Base-by-base conservation (phyloP, 2,113 vertebrate species). In the Chloebia gouldiae region DNA sequence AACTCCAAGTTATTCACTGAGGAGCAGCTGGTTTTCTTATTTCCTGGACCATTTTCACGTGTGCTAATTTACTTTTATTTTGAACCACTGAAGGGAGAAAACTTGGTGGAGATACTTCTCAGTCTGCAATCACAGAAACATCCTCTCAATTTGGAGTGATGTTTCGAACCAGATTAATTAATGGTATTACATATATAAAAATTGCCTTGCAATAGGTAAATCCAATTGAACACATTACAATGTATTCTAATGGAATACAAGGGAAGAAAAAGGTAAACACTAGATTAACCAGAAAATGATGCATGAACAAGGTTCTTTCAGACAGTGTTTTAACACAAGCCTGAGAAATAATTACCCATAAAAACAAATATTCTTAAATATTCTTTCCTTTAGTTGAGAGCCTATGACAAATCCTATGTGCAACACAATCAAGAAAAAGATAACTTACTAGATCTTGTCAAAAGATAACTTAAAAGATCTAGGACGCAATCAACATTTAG, bases 111-210 rank as follows among this genome's bases (percentile, higher is more conserved):
- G 63, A 66, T 77, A 60, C 65, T 72, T 71, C 60, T 70, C 54
- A 56, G 77, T 25, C 69, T 86, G 80, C 72, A 92, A 89, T 73
- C 82, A 83, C 49, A 87, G 73, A 86, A 75, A 84, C 42, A 88
- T 53, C 70, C 60, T 86, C 92, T 89, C 57, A 54, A 9, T 71
- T 81, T 88, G 25, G 51, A 88, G 66, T 44, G 71, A 45, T 83
- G 78, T 89, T 85, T 79, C 63, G 81, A 95, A 66, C 68, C 71
- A 93, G 86, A 95, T 84, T 93, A 92, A 96, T 91, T 95, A 95
- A 82, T 35, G 53, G 71, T n/a, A 95, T 86, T 80, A 88, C 72
- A 73, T 83, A 86, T n/a, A 86, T 13, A 72, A 68, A 88, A 94
- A 64, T 30, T 91, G 30, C 35, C 50, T 86, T 82, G 71, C 35